Base-by-base conservation (phyloP, 2,797 vertebrate species). In the Diglossa cyanea region DNA sequence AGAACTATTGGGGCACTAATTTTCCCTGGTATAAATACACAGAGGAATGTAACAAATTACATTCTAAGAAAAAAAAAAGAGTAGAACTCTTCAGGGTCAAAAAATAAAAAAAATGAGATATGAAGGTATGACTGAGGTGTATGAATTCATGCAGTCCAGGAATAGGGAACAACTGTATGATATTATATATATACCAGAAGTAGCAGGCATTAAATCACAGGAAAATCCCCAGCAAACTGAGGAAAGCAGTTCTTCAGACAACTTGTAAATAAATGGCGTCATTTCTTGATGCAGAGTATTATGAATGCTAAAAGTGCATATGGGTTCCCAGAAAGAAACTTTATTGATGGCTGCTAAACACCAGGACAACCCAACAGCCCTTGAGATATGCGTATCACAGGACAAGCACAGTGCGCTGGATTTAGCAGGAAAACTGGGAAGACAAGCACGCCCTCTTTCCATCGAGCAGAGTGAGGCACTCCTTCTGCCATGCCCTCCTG, bases 371-470 rank as follows among this genome's bases (percentile, higher is more conserved):
- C 6, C 50, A 50, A 24, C 11, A 55, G 18, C 7, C 45, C 15
- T 39, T 42, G 40, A 74, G 24, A 13, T 11, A 40, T 1, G 2
- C 5, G 17, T 35, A 40, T 57, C n/a, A 48, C 26, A 78, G 42
- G 65, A 78, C 20, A 83, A 60, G 31, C 42, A 65, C 17, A 61
- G 66, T 0, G 0, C 24, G 50, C 62, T 86, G 42, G 62, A 66
- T 85, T 94, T 58, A 61, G 30, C 50, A 89, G 51, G 54, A 54
- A 79, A 91, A 85, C 39, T 31, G n/a, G 55, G 54, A 24, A 61
- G 33, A 55, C 16, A 30, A 37, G 74, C n/a, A 31, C 10, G 45
- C 58, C 4, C 5, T n/a, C 17, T 14, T 82, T 60, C 30, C 40
- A 44, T 37, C 3, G 6, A 70, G 53, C n/a, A 63, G 35, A 28